These are phyloP conservation scores for Thalassarche chlororhynchos DNA, from an alignment of 2,113 vertebrate species.

Conservation along the genomic window DNA sequence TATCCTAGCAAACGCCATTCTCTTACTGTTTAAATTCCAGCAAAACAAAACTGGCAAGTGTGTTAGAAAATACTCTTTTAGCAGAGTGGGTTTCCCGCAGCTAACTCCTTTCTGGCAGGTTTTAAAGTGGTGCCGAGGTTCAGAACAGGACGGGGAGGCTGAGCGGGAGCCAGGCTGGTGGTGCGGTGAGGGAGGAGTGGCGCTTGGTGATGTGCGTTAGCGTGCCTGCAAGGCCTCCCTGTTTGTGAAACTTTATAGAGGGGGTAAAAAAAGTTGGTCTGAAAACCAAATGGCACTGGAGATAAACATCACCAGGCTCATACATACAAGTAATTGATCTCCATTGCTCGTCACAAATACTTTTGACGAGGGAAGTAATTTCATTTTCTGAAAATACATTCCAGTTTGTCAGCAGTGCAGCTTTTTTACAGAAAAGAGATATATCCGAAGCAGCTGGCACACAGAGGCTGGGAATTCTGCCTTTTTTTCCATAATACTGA, in stretches of 20 bases:
- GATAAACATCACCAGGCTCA: not conserved
- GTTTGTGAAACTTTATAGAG: fast-evolving
- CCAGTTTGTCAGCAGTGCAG: not conserved
- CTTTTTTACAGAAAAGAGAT: not conserved
- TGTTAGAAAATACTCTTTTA: not conserved
- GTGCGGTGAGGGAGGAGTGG: not conserved
- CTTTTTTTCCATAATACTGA: not conserved
- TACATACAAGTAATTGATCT: not conserved
- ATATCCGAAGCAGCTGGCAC: not conserved
- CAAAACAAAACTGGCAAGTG: not conserved
- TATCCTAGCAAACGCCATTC: fast-evolving
- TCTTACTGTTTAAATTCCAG: not conserved
- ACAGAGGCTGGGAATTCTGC: not conserved
- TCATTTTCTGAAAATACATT: not conserved
- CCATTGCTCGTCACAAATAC: not conserved
- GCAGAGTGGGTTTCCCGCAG: not conserved
- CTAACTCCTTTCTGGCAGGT: not conserved
- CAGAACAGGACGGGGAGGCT: not conserved
- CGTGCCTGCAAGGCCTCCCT: not conserved
- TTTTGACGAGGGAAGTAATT: not conserved
- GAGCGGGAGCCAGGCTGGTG: not conserved
- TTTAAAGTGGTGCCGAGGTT: not conserved
- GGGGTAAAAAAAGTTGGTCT: not conserved
- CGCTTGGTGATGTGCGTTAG: fast-evolving
- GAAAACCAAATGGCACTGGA: not conserved